phyloP scores from a whole-genome alignment of 2,888 invertebrate genomes.

The Cheilosia impressa region DNA sequence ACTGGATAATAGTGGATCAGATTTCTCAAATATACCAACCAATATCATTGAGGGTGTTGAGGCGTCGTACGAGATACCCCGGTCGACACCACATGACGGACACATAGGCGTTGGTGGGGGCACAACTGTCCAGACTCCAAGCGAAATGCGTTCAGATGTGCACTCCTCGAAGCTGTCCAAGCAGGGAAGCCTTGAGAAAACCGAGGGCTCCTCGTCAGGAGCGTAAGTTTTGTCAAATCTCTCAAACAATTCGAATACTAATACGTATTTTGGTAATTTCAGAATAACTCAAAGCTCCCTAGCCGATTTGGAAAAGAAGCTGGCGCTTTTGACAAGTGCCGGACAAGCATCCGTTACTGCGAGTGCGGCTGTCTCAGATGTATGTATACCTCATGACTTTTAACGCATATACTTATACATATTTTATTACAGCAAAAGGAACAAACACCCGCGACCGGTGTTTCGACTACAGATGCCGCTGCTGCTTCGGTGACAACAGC shows the following conservation, averaged over 20 bases:
- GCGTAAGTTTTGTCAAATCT: slow-evolving; percentile 53
- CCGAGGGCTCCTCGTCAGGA: slow-evolving; percentile 45
- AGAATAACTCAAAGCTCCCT: slow-evolving; percentile 81
- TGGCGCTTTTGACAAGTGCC: slow-evolving; percentile 84
- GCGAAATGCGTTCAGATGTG: slow-evolving; percentile 67
- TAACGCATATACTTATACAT: neutral
- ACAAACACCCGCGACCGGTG: slow-evolving; percentile 45
- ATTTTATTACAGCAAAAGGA: slow-evolving; percentile 65
- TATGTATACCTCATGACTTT: slow-evolving; percentile 15
- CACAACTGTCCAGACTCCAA: slow-evolving; percentile 76
- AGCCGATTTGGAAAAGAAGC: slow-evolving; percentile 86
- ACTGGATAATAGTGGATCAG: slow-evolving; percentile 81
- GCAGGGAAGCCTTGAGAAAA: slow-evolving; percentile 81
- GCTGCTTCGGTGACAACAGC: slow-evolving; percentile 13
- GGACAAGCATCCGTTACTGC: slow-evolving; percentile 75
- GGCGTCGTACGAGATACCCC: slow-evolving; percentile 57
- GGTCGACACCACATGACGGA: slow-evolving; percentile 7
- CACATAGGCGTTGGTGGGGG: slow-evolving; percentile 61
- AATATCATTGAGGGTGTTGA: slow-evolving; percentile 78
- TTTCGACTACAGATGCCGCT: slow-evolving; percentile 30
- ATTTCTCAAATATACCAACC: slow-evolving; percentile 79
- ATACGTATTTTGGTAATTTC: slow-evolving; percentile 6
- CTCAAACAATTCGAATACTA: neutral
- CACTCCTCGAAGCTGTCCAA: slow-evolving; percentile 79
- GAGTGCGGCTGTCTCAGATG: neutral